phyloP scores from a whole-genome alignment of 64 coral and sea anemone genomes.

The Porites lutea region DNA sequence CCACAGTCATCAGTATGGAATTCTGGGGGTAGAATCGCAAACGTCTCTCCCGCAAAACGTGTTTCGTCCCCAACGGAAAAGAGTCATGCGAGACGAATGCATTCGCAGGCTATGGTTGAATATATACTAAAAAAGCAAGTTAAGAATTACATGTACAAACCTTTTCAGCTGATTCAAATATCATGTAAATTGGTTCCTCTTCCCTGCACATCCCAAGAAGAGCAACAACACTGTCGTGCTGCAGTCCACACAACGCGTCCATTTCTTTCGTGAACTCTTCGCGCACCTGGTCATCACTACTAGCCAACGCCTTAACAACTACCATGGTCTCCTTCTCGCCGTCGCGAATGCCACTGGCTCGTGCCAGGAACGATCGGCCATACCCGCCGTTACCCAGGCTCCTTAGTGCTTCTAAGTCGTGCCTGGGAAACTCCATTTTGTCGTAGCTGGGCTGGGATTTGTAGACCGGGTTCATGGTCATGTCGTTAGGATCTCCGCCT shows the following conservation, averaged over 20 bases:
- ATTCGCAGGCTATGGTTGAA: too few species aligned
- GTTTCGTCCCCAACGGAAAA: too few species aligned
- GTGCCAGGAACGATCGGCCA: conserved; percentile 84
- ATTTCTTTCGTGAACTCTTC: conserved; percentile 88
- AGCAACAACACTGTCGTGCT: conserved; percentile 76
- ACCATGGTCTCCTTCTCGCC: conserved; percentile 95
- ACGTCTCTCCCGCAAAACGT: too few species aligned
- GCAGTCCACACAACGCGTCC: conserved; percentile 62
- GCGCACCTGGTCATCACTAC: conserved; percentile 80
- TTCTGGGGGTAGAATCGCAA: too few species aligned
- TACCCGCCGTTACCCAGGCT: conserved; percentile 93
- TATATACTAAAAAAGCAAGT: too few species aligned
- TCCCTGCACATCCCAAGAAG: conserved; percentile 91
- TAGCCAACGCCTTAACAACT: conserved; percentile 85
- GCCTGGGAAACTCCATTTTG: conserved; percentile 90
- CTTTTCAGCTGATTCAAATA: conserved; percentile 96
- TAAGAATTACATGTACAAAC: conserved; percentile 19
- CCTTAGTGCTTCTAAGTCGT: conserved; percentile 85
- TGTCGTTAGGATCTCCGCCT: conserved; percentile 66
- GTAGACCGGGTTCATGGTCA: conserved; percentile 71
- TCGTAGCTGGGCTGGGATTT: conserved; percentile 69
- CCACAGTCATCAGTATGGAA: too few species aligned
- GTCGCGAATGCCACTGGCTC: conserved; percentile 88
- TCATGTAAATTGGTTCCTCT: conserved; percentile 90
- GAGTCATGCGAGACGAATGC: too few species aligned